These are phyloP conservation scores for Spinus olivaceus DNA, from an alignment of 2,797 vertebrate genomes.

Conservation along the genomic window DNA sequence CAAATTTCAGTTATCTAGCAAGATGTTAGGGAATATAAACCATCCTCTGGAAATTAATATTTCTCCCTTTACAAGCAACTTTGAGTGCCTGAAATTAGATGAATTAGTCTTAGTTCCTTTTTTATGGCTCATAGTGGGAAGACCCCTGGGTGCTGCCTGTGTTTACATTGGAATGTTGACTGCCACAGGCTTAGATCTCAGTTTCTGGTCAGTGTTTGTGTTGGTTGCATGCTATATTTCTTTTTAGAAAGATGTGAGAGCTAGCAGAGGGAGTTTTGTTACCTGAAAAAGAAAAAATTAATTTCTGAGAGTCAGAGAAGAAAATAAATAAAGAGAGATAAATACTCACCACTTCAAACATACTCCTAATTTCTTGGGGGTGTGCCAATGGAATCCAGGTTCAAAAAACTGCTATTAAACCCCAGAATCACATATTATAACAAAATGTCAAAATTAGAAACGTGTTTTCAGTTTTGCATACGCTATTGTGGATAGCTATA, in stretches of 20 bases:
- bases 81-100: background rate
- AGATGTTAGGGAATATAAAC: background rate
- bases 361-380: background rate
- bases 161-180: background rate
- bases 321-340: background rate
- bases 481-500: background rate
- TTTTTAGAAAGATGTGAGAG: conserved; percentile 11
- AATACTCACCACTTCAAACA: background rate
- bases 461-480: background rate
- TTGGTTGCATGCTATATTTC: background rate
- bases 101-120: background rate
- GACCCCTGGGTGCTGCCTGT: background rate
- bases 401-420: background rate
- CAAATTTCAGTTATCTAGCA: background rate
- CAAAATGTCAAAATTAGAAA: background rate
- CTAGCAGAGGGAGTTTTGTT: background rate
- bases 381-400: background rate
- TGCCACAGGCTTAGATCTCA: background rate
- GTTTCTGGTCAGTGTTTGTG: background rate
- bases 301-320: background rate
- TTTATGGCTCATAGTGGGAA: background rate
- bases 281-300: background rate
- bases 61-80: background rate
- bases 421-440: background rate
- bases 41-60: background rate